phyloP scores from a whole-genome alignment of 37 sponge, comb jelly and placozoan genomes.

The Spongilla lacustris region DNA sequence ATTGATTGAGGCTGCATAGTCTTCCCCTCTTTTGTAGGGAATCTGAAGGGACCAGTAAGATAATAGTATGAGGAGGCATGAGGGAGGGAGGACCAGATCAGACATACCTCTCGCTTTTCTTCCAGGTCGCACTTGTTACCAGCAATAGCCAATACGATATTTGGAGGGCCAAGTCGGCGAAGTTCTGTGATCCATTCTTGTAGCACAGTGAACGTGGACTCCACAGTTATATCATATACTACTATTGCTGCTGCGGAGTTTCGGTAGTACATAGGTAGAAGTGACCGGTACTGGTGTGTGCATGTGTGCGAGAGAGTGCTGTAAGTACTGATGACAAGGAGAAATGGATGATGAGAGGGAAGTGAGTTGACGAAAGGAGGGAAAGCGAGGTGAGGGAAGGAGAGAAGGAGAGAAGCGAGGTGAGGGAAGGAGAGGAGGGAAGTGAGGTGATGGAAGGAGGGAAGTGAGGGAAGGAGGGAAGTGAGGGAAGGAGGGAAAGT shows the following conservation, averaged over 20 bases:
- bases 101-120: slow-evolving; percentile 74
- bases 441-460: neutral
- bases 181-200: slow-evolving; percentile 88
- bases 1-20: slow-evolving; percentile 54
- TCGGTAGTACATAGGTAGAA: slow-evolving; percentile 93
- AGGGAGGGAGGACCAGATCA: neutral
- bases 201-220: slow-evolving; percentile 62
- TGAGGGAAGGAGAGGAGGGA: neutral
- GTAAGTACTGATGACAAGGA: too few relatives aligned
- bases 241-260: slow-evolving; percentile 92
- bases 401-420: neutral
- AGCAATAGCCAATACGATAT: slow-evolving; percentile 89
- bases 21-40: slow-evolving; percentile 46
- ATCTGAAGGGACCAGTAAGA: slow-evolving; percentile 32
- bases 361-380: too few relatives aligned
- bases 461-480: neutral
- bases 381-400: too few relatives aligned
- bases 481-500: too few relatives aligned
- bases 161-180: slow-evolving; percentile 74
- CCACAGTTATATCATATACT: slow-evolving; percentile 88
- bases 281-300: slow-evolving; percentile 79
- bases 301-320: slow-evolving; percentile 2
- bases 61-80: too few relatives aligned
- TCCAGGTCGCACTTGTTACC: slow-evolving; percentile 91
- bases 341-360: too few relatives aligned